Conservation (phyloP, 2,888 invertebrate genomes). For the Syritta pipiens region DNA sequence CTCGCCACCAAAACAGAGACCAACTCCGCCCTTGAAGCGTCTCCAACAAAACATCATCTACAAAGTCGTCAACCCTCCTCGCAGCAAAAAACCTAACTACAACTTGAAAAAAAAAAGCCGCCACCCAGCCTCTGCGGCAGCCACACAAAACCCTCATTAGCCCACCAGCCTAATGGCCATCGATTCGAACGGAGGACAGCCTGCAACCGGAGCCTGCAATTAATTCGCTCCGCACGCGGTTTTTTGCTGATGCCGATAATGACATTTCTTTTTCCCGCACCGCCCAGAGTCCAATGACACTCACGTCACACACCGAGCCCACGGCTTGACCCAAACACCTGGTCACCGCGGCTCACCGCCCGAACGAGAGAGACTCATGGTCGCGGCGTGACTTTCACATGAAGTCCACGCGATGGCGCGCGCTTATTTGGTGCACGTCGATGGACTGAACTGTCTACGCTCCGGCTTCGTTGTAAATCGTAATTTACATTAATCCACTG, state of each 20-base stretch:
- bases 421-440: conserved; percentile 34
- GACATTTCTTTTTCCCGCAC: conserved; percentile 3
- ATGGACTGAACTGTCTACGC: no score
- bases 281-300: conserved; percentile 29
- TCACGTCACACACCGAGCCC: conserved; percentile 13
- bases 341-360: conserved; percentile 36
- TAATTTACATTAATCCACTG: conserved; percentile 15
- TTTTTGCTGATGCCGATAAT: conserved; percentile 6
- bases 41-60: no score
- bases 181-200: no score
- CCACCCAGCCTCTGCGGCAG: no score
- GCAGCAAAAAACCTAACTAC: no score
- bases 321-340: conserved; percentile 34
- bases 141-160: conserved; percentile 32
- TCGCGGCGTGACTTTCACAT: conserved; percentile 36
- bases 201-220: no score
- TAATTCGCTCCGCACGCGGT: conserved; percentile 1
- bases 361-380: conserved; percentile 19
- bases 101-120: no score
- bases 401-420: conserved; percentile 39
- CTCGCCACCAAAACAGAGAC: no score
- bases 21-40: no score
- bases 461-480: not conserved
- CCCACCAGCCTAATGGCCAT: conserved; percentile 36
- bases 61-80: no score